Evolutionary conservation across 2,113 vertebrate genomes (phyloP), one percentile per base, ranked within the genome.

Genomic region (Siphamia tubifer): DNA sequence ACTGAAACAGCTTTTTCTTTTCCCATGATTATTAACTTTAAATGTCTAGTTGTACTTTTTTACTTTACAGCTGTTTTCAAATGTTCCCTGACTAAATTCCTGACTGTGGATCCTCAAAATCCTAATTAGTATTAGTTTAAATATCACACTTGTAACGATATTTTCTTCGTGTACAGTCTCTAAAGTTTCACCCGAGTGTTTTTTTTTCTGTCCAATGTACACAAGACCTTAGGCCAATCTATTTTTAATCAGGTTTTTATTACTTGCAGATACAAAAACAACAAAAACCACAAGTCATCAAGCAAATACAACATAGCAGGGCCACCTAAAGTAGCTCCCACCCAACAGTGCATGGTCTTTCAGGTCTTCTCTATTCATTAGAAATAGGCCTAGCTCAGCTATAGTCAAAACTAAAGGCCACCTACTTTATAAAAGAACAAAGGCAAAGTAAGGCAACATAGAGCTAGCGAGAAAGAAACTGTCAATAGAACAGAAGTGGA

Each of bases 401-500:
- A 81, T 49, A 52, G 58, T 78, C 55, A 8, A 71, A 66, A 80
- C 69, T 83, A 81, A 80, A 89, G 69, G 79, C 80, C 79, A 77
- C 55, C 62, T 85, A 84, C 68, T 69, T 73, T 43, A 71, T 48
- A 84, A 83, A 81, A 77, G 38, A 82, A 77, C 51, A 47, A 68
- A 86, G 62, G 68, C 69, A 76, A 85, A 77, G 56, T 90, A 91
- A 91, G 85, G 79, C 83, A 91, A 90, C 84, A 70, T 31, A 82
- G 84, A 87, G 77, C 83, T 84, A 87, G 82, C 79, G 79, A 90
- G 81, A 89, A 81, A 78, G 68, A 87, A 89, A 82, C 82, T 82
- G 85, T 83, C 36, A 15, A 53, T 77, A 77, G 78, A 74, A 65
- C 70, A 76, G 76, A 81, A 51, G 77, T 87, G 86, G 86, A 88